Evolutionary conservation across 2,888 invertebrate genomes (phyloP).

Genomic region (Synergus laeviventris): DNA sequence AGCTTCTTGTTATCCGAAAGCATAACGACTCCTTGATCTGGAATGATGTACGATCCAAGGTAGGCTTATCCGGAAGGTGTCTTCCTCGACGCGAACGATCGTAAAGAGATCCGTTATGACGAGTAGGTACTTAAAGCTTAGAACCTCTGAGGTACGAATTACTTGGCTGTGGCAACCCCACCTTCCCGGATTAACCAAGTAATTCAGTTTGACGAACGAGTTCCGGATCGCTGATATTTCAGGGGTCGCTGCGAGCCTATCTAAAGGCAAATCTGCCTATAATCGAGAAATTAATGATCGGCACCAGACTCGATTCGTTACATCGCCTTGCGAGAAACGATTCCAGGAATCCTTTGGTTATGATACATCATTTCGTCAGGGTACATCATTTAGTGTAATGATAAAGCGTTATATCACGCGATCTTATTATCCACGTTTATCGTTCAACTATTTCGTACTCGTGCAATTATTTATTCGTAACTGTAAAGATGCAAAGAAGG

Average conservation of each 20-base stretch:
- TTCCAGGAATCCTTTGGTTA: neutral
- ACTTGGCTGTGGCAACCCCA: slow-evolving; percentile 50
- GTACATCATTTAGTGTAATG: slow-evolving; percentile 6
- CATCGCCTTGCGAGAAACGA: neutral
- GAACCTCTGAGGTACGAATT: slow-evolving; percentile 51
- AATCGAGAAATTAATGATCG: slow-evolving; percentile 4
- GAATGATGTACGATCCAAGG: slow-evolving; percentile 29
- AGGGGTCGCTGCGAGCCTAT: neutral
- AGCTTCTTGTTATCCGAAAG: slow-evolving; percentile 29
- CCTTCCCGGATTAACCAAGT: slow-evolving; percentile 55
- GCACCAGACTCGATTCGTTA: neutral
- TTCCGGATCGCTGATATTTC: slow-evolving; percentile 52
- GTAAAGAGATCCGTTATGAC: slow-evolving; percentile 48
- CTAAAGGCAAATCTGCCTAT: neutral
- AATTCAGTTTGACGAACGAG: slow-evolving; percentile 55
- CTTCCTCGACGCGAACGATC: slow-evolving; percentile 44
- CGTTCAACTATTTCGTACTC: neutral
- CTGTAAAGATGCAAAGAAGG: no score
- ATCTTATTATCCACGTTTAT: neutral
- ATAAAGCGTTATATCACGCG: neutral
- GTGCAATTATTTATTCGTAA: no score
- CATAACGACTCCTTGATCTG: slow-evolving; percentile 37
- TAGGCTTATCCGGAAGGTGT: slow-evolving; percentile 40
- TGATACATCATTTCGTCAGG: neutral
- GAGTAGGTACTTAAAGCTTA: slow-evolving; percentile 41